Base-by-base conservation (phyloP, 2,888 invertebrate species). In the Scaptomyza polygonia region DNA sequence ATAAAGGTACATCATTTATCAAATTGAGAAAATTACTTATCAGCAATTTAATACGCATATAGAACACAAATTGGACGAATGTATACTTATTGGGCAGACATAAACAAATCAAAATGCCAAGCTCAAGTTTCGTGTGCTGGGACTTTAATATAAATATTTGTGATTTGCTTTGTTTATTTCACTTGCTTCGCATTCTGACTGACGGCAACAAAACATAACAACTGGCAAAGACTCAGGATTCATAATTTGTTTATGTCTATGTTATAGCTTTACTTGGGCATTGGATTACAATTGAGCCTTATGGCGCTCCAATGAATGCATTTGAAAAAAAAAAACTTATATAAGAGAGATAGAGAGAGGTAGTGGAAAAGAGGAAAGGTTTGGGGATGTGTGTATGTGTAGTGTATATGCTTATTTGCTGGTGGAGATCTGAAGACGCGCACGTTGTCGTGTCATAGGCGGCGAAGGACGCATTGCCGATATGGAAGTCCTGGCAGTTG, bases 391-490 rank as follows among this genome's bases (percentile, higher is more conserved):
- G 16, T 32, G 11, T 32, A 11, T 25, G 43, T 48, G 18, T 21
- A 18, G 29, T 53, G 39, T 44, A 9, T 18, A 14, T 44, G 53
- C 49, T 68, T 48, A 75, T 11, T 73, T 85, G 70, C 76, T 83
- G 70, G 73, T 57, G 73, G 84, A 88, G 84, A 85, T 85, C 88
- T 85, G 86, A 65, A 63, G 70, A 71, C 84, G 84, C 44, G 87
- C 87, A 18, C 84, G 81, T 42, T 84, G 84, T n/a, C 84, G 84
- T 44, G 84, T 85, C 84, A 85, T 88, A 52, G 88, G 88, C 51
- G 84, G 84, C 48, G 84, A 84, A 32, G 43, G 71, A 34, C 84
- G 67, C 44, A 63, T 56, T 51, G 71, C 57, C 63, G 82, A 68
- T 66, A 72, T 65, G 74, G 64, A 59, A 58, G 54, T 48, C 53